A percentile compares a stretch with the other conserved stretches of the same genome.
Conservation (phyloP, 1,140 invertebrate genomes). For the Agrypnia vestita region DNA sequence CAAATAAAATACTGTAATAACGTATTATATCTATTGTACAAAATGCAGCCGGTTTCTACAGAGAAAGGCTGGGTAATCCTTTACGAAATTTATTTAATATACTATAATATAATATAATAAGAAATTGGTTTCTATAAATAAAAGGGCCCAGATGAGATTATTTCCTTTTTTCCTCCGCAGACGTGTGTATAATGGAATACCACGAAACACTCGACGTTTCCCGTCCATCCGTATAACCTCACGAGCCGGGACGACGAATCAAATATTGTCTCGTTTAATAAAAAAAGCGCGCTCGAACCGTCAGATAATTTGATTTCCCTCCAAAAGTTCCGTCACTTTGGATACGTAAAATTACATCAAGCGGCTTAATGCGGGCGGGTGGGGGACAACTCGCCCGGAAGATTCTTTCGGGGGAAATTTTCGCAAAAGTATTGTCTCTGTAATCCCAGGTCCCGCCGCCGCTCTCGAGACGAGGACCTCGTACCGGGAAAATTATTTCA, state of each 20-base stretch:
- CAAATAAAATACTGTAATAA: no score
- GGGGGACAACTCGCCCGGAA: conserved; percentile 18
- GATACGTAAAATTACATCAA: conserved; percentile 34
- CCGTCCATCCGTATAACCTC: neutral
- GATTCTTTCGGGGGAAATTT: conserved; percentile 26
- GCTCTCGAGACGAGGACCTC: conserved; percentile 26
- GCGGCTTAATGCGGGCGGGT: conserved; percentile 36
- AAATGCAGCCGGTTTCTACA: no score
- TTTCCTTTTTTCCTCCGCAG: no score
- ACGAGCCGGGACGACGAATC: neutral
- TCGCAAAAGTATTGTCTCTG: conserved; percentile 13
- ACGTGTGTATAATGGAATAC: no score
- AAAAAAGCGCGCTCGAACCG: conserved; percentile 19
- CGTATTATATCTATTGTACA: no score
- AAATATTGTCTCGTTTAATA: conserved; percentile 26
- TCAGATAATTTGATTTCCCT: conserved; percentile 35
- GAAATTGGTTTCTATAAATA: no score
- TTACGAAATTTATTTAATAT: no score
- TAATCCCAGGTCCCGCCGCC: neutral
- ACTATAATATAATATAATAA: no score
- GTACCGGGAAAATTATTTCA: conserved; percentile 5
- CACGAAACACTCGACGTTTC: neutral
- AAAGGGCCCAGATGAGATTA: no score
- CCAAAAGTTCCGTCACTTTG: conserved; percentile 31
- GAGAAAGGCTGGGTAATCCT: no score